A percentile compares a stretch with the other conserved stretches of the same genome.
Conservation (phyloP, 1,140 invertebrate genomes). For the Caenorhabditis inopinata region DNA sequence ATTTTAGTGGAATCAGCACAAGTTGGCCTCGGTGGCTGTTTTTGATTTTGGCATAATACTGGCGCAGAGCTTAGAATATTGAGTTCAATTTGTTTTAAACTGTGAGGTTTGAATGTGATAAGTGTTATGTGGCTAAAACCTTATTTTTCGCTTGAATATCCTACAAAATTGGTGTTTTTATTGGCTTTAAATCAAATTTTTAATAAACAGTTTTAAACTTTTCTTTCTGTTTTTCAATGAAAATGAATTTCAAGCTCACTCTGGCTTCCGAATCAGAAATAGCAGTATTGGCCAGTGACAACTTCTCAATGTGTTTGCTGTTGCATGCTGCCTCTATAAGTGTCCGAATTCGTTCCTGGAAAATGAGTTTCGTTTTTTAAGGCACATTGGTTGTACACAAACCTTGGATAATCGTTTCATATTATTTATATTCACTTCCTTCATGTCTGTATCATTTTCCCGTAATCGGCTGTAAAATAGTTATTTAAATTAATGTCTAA, state of each 20-base stretch:
- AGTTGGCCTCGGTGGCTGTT: too few relatives aligned
- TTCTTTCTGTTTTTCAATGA: neutral
- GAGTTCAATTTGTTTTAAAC: too few relatives aligned
- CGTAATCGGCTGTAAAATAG: constrained; percentile 65
- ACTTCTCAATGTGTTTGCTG: constrained; percentile 70
- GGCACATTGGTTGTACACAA: constrained; percentile 85
- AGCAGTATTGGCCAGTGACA: constrained; percentile 89
- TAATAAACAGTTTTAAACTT: neutral
- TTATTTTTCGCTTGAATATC: too few relatives aligned
- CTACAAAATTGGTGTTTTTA: neutral
- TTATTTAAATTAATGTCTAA: neutral
- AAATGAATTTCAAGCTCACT: constrained; percentile 66
- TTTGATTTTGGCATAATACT: too few relatives aligned
- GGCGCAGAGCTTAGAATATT: too few relatives aligned
- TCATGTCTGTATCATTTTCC: constrained; percentile 82
- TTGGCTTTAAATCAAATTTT: neutral
- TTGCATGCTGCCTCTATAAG: constrained; percentile 44
- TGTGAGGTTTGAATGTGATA: too few relatives aligned
- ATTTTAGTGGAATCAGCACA: too few relatives aligned
- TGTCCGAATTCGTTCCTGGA: constrained; percentile 40
- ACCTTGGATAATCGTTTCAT: constrained; percentile 98
- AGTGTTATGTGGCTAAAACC: too few relatives aligned
- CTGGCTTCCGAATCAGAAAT: constrained; percentile 82
- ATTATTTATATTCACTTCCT: constrained; percentile 92
- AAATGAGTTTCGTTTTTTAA: constrained; percentile 63